phyloP scores from a whole-genome alignment of 2,113 vertebrate species.

The Malurus cyaneus region DNA sequence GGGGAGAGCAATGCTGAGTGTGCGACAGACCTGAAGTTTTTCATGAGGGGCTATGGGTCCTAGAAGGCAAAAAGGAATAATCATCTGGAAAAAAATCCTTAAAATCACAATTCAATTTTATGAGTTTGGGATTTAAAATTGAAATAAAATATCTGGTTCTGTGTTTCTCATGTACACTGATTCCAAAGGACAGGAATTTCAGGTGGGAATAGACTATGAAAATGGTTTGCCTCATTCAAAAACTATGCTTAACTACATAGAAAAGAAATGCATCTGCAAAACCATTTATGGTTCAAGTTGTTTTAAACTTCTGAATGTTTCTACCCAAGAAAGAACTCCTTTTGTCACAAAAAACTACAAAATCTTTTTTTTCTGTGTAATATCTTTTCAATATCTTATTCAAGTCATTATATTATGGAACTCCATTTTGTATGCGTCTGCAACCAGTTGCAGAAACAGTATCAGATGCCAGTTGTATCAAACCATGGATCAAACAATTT shows the following conservation, averaged over 20 bases:
- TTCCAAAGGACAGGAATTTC: background rate
- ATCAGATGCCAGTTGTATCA: background rate
- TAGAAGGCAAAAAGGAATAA: background rate
- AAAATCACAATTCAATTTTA: background rate
- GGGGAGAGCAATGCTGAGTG: background rate
- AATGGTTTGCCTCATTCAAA: background rate
- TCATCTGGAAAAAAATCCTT: background rate
- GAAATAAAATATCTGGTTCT: background rate
- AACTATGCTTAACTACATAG: background rate
- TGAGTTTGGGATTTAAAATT: background rate
- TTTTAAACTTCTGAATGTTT: background rate
- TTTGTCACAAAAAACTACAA: background rate
- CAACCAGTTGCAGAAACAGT: background rate
- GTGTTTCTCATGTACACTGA: background rate
- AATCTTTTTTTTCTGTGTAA: background rate
- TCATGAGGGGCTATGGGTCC: background rate
- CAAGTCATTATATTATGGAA: background rate
- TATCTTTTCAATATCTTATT: background rate
- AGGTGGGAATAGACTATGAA: background rate
- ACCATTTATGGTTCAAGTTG: background rate
- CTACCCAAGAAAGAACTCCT: background rate
- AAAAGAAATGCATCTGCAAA: background rate
- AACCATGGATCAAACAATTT: background rate
- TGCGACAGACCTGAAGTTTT: background rate
- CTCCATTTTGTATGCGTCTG: background rate